Evolutionary conservation across 37 sponge, comb jelly and placozoan species (phyloP).

Genomic region (Tethya wilhelma): DNA sequence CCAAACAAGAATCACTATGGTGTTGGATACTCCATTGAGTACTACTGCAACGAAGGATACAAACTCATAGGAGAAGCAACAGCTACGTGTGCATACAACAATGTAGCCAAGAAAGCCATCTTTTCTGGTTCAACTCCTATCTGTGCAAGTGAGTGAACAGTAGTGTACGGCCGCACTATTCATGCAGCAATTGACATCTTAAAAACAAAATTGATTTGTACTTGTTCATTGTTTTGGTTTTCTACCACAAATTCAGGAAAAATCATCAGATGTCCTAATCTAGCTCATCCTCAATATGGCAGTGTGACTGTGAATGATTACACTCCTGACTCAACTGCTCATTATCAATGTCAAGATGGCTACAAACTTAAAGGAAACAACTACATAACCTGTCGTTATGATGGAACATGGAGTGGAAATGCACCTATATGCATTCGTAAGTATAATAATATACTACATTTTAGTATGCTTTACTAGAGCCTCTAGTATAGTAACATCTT

Average conservation of each 20-base stretch:
- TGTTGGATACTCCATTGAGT: neutral
- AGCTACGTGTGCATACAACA: slow-evolving; percentile 7
- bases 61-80: slow-evolving; percentile 15
- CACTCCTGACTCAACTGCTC: slow-evolving; percentile 27
- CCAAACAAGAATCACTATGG: neutral
- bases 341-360: slow-evolving; percentile 25
- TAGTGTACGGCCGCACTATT: neutral
- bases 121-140: too few species aligned
- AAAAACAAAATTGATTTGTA: too few species aligned
- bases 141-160: slow-evolving; percentile 48
- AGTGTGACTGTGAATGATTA: slow-evolving; percentile 17
- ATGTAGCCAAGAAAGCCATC: too few species aligned
- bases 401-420: slow-evolving; percentile 20
- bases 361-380: slow-evolving; percentile 19
- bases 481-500: too few species aligned
- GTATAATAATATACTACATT: too few species aligned
- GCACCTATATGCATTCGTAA: slow-evolving; percentile 24
- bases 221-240: too few species aligned
- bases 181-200: neutral
- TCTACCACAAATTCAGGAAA: neutral
- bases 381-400: neutral
- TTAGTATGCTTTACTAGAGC: too few species aligned
- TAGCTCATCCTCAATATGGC: slow-evolving; percentile 39
- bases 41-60: slow-evolving; percentile 24
- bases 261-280: slow-evolving; percentile 2